Percentiles rank a stretch among this genome's conserved stretches.
Evolutionary conservation across 1,140 invertebrate genomes (phyloP).

Genomic region (Aphelinus certus): DNA sequence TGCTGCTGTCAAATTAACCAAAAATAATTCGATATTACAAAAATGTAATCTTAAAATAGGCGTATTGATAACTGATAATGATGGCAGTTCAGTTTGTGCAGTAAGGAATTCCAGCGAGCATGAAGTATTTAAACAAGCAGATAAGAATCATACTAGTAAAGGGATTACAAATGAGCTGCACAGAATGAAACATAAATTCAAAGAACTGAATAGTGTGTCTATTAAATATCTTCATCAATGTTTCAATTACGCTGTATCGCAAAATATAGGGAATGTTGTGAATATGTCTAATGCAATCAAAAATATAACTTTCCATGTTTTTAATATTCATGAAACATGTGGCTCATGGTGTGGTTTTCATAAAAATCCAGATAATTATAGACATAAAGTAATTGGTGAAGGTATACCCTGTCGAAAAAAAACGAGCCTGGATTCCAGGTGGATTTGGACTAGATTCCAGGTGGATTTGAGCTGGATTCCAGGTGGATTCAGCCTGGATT

Average conservation of each 20-base stretch:
- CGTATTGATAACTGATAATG: slow-evolving; percentile 28
- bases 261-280: too few relatives aligned
- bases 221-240: neutral
- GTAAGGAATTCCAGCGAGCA: slow-evolving; percentile 8
- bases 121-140: slow-evolving; percentile 11
- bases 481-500: too few relatives aligned
- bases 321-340: neutral
- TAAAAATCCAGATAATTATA: slow-evolving; percentile 1
- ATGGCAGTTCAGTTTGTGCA: slow-evolving; percentile 22
- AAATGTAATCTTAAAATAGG: slow-evolving; percentile 23
- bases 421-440: too few relatives aligned
- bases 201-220: too few relatives aligned
- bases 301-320: too few relatives aligned
- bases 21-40: neutral
- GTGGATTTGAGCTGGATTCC: too few relatives aligned
- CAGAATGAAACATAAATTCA: too few relatives aligned
- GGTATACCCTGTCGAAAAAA: slow-evolving; percentile 2
- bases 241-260: neutral
- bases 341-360: slow-evolving; percentile 35
- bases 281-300: too few relatives aligned
- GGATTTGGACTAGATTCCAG: too few relatives aligned
- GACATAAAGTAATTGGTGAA: slow-evolving; percentile 10
- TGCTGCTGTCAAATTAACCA: too few relatives aligned
- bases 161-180: too few relatives aligned
- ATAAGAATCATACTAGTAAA: too few relatives aligned